Evolutionary conservation across 2,113 vertebrate genomes (phyloP).

Genomic region (Uria lomvia): DNA sequence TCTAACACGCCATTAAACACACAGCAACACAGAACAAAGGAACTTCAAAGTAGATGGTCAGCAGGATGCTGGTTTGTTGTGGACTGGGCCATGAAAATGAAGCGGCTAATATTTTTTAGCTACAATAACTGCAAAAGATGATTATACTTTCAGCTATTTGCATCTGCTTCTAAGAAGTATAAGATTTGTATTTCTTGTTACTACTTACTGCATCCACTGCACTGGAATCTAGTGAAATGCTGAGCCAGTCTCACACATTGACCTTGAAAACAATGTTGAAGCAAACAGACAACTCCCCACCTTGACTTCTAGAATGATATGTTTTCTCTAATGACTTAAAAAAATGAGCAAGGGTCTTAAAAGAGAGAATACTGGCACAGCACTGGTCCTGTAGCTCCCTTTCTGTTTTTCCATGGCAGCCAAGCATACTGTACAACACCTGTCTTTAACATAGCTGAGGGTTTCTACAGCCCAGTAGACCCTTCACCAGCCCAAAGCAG

Average conservation of each 20-base stretch:
- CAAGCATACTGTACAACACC: not conserved
- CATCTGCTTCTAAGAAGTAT: not conserved
- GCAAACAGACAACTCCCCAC: not conserved
- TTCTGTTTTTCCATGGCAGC: not conserved
- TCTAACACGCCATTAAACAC: not conserved
- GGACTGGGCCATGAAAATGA: not conserved
- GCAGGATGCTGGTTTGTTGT: not conserved
- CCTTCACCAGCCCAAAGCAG: not conserved
- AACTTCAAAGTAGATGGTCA: not conserved
- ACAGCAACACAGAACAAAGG: not conserved
- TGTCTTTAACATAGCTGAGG: not conserved
- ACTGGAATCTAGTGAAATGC: not conserved
- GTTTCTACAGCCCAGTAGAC: not conserved
- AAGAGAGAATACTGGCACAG: not conserved
- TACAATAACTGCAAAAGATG: not conserved
- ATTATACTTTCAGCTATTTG: not conserved
- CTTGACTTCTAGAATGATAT: rapidly evolving
- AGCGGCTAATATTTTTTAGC: not conserved
- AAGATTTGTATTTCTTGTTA: not conserved
- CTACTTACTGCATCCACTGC: not conserved
- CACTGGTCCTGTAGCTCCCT: not conserved
- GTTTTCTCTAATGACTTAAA: not conserved
- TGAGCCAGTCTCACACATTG: not conserved
- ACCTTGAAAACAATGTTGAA: not conserved
- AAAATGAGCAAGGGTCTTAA: not conserved